These are phyloP conservation scores for Mycalesis mineus DNA, from an alignment of 2,888 invertebrate species.

Conservation along the genomic window DNA sequence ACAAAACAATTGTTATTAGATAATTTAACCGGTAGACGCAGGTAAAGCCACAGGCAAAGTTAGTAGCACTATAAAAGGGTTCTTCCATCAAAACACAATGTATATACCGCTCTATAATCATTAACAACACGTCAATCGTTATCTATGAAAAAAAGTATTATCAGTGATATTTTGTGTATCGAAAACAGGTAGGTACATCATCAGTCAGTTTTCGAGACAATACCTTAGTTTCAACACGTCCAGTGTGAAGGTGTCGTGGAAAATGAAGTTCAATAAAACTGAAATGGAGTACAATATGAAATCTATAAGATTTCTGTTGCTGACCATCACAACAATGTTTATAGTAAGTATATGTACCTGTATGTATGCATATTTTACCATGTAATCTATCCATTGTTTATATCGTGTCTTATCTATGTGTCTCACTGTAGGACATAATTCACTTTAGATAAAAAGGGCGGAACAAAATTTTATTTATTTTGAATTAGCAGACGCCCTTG, in stretches of 20 bases:
- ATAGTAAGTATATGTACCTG: conserved; percentile 53
- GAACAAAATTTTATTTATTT: not conserved
- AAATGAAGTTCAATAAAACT: conserved; percentile 58
- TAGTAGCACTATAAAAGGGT: too few relatives aligned
- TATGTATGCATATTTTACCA: not conserved
- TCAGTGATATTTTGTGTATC: conserved; percentile 14
- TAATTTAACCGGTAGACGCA: too few relatives aligned
- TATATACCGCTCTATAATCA: not conserved
- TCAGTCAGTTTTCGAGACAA: conserved; percentile 9
- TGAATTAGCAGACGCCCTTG: too few relatives aligned
- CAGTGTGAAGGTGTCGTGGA: conserved; percentile 31
- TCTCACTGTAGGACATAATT: not conserved
- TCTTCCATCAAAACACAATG: too few relatives aligned
- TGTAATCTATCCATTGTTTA: not conserved
- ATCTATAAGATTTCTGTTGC: conserved; percentile 64
- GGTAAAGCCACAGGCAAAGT: too few relatives aligned
- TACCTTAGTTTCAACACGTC: conserved; percentile 13
- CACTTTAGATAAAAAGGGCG: not conserved
- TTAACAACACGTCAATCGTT: not conserved
- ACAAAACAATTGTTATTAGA: too few relatives aligned
- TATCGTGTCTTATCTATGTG: not conserved
- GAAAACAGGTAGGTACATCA: not conserved
- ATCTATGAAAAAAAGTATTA: conserved; percentile 14
- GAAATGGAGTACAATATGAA: conserved; percentile 71
- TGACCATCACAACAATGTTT: conserved; percentile 69